These are phyloP conservation scores for Sceliomorpha sp. DNA, from an alignment of 2,888 invertebrate species.

Conservation along the genomic window DNA sequence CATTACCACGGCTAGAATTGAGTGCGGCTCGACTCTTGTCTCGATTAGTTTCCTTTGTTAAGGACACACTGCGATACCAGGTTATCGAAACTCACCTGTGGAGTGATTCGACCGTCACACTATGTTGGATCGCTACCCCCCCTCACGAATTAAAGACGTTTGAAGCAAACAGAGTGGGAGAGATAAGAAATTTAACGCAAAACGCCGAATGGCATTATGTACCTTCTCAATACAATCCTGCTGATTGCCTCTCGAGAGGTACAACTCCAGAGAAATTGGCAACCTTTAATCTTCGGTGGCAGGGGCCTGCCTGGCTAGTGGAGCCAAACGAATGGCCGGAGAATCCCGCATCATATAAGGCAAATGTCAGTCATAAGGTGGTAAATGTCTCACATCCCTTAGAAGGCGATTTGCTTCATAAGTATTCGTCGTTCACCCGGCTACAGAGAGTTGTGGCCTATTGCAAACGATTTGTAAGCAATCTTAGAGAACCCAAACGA, in stretches of 20 bases:
- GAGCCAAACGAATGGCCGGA: background rate
- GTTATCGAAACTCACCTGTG: constrained; percentile 18
- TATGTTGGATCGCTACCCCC: constrained; percentile 29
- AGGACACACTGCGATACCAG: constrained; percentile 5
- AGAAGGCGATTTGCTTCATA: background rate
- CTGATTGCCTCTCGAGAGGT: constrained; percentile 13
- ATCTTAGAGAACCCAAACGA: background rate
- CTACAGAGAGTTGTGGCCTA: constrained; percentile 12
- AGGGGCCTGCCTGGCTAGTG: constrained; percentile 7
- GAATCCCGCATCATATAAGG: background rate
- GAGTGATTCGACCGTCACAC: constrained; percentile 32
- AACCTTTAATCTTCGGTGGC: constrained; percentile 8
- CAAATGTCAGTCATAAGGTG: background rate
- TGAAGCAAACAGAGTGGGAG: no score
- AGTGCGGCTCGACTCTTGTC: constrained; percentile 24
- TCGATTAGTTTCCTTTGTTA: constrained; percentile 9
- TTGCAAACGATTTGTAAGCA: constrained; percentile 12
- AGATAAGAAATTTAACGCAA: constrained; percentile 6
- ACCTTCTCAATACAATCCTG: constrained; percentile 9
- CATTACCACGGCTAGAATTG: constrained; percentile 35
- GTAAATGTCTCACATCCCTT: background rate
- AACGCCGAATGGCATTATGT: constrained; percentile 11
- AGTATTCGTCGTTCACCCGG: constrained; percentile 7
- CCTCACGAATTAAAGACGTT: constrained; percentile 22
- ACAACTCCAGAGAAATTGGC: background rate